phyloP scores from a whole-genome alignment of 2,113 vertebrate genomes.

The Phyllostomus discolor region DNA sequence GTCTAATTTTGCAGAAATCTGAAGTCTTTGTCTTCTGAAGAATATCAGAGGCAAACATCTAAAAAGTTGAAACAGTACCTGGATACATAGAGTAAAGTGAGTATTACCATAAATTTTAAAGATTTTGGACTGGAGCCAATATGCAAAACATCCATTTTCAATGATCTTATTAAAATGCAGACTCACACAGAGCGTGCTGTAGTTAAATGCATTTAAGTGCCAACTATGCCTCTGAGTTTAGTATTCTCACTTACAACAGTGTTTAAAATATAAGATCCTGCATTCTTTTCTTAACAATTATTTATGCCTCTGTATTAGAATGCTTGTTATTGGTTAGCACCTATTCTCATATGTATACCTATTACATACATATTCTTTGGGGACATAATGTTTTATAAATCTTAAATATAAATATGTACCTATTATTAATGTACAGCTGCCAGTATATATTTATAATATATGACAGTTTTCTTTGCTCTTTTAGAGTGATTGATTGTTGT shows the following conservation, averaged over 20 bases:
- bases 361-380: not conserved
- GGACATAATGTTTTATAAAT: constrained; percentile 23
- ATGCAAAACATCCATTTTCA: constrained; percentile 51
- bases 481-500: constrained; percentile 73
- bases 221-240: not conserved
- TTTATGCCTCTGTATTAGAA: not conserved
- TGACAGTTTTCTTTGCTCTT: constrained; percentile 65
- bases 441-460: constrained; percentile 60
- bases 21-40: constrained; percentile 27
- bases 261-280: constrained; percentile 28
- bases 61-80: constrained; percentile 24
- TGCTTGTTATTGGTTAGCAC: not conserved
- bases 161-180: constrained; percentile 59
- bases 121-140: constrained; percentile 39
- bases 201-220: constrained; percentile 33
- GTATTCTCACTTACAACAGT: not conserved
- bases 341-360: not conserved
- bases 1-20: not conserved
- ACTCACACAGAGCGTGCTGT: constrained; percentile 22
- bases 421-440: constrained; percentile 54
- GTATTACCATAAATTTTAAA: constrained; percentile 44
- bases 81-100: not conserved
- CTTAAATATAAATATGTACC: constrained; percentile 43
- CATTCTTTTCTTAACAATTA: constrained; percentile 29
- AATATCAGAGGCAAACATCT: constrained; percentile 10